phyloP scores from a whole-genome alignment of 1,140 invertebrate species.

The Latrodectus geometricus region DNA sequence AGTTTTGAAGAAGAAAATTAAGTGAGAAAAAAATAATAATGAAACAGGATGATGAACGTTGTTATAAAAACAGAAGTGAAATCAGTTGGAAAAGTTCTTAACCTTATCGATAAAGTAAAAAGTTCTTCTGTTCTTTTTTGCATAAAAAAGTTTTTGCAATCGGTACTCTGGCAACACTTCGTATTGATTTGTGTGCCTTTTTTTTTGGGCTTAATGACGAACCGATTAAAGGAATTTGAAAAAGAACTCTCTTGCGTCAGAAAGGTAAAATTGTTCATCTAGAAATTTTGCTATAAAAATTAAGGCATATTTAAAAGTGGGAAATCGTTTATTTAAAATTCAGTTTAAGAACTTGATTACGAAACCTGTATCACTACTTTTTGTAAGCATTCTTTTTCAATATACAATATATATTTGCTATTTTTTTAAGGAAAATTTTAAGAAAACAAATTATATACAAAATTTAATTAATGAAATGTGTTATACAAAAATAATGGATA shows the following conservation, averaged over 20 bases:
- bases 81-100: not conserved
- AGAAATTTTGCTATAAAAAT: not conserved
- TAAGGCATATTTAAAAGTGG: too few relatives aligned
- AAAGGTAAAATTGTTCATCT: not conserved
- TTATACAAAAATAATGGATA: too few relatives aligned
- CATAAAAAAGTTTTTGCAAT: not conserved
- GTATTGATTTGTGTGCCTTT: not conserved
- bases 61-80: slow-evolving; percentile 9
- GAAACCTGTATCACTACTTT: too few relatives aligned
- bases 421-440: too few relatives aligned
- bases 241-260: not conserved
- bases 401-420: too few relatives aligned
- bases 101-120: slow-evolving; percentile 14
- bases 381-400: too few relatives aligned
- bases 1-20: slow-evolving; percentile 1
- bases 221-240: not conserved
- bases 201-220: not conserved
- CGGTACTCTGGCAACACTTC: not conserved
- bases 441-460: too few relatives aligned
- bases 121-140: not conserved
- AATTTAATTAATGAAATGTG: too few relatives aligned
- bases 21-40: not conserved
- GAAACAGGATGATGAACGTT: not conserved
- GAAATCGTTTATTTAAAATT: too few relatives aligned
- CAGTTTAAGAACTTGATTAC: too few relatives aligned